Evolutionary conservation across 2,888 invertebrate genomes (phyloP), one percentile per base, ranked within the genome.

Genomic region (Choreutis nemorana): DNA sequence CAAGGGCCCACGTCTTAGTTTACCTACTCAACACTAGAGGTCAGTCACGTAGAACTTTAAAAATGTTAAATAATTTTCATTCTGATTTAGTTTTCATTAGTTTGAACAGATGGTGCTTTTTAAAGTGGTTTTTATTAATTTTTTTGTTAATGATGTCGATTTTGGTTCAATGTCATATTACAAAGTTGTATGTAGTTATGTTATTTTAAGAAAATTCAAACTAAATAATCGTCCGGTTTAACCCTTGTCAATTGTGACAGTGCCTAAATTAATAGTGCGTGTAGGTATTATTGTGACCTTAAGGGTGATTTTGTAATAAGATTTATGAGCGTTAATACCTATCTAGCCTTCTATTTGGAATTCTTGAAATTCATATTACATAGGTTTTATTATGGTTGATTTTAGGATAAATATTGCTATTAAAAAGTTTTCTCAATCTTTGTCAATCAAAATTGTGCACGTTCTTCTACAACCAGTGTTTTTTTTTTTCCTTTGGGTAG

Each of bases 231-330:
- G 47, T 39, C 40, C 45, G 55, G 58, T 50, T 61, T 63, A 64
- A 67, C 65, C 66, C 66, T 63, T 63, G 53, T 67, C 65, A 59
- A 50, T 49, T 58, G 48, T 55, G 64, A 63, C 63, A 59, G 53
- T 50, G 44, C 50, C 54, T 59, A 61, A 65, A 66, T 63, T 64
- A 64, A 65, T 65, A 65, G 64, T 62, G 58, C 56, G 55, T 56
- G 56, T 52, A 60, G 58, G 60, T 58, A 64, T 62, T 61, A 57
- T 50, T 53, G 55, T 51, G 48, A 48, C 51, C 48, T 48, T 44
- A 48, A 44, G 36, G 37, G 31, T 35, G 41, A 43, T 42, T 50
- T 41, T 36, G 29, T 37, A 36, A 28, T 34, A 41, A 37, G 39
- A 45, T 47, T 48, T 44, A 41, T 39, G 27, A 32, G 28, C 32